These are phyloP conservation scores for Sus scrofa DNA, from an alignment of 2,113 vertebrate species.

Conservation along the genomic window DNA sequence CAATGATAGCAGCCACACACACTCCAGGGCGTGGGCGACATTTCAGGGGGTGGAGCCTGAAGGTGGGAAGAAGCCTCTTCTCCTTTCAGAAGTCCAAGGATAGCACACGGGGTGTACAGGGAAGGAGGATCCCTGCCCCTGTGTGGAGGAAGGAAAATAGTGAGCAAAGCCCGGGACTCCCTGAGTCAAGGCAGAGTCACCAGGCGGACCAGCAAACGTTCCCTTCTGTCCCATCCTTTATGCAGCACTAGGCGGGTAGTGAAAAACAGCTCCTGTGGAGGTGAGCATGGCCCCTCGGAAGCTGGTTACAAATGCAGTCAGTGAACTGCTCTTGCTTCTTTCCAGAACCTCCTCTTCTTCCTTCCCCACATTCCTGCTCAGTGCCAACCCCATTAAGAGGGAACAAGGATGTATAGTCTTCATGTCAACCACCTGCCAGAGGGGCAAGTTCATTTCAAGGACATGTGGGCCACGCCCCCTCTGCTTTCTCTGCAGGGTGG, in stretches of 20 bases:
- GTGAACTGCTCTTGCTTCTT: neutral
- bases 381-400: neutral
- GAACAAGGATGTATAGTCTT: neutral
- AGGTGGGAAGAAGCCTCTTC: neutral
- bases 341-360: neutral
- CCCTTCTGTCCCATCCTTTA: neutral
- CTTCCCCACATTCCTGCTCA: accelerated
- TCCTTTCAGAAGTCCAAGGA: neutral
- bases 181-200: neutral
- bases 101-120: neutral
- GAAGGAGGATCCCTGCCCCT: neutral
- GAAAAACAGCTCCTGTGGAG: neutral
- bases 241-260: neutral
- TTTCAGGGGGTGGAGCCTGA: neutral
- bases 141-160: neutral
- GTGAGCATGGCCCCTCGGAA: accelerated
- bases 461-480: neutral
- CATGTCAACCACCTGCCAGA: neutral
- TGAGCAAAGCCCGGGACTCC: accelerated
- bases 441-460: neutral
- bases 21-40: neutral
- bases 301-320: neutral
- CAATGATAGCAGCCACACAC: neutral
- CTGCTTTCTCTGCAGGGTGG: accelerated
- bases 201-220: too few relatives aligned